A percentile compares a stretch with the other conserved stretches of the same genome.
Conservation (phyloP, 2,113 vertebrate genomes). For the Phaethornis superciliosus region DNA sequence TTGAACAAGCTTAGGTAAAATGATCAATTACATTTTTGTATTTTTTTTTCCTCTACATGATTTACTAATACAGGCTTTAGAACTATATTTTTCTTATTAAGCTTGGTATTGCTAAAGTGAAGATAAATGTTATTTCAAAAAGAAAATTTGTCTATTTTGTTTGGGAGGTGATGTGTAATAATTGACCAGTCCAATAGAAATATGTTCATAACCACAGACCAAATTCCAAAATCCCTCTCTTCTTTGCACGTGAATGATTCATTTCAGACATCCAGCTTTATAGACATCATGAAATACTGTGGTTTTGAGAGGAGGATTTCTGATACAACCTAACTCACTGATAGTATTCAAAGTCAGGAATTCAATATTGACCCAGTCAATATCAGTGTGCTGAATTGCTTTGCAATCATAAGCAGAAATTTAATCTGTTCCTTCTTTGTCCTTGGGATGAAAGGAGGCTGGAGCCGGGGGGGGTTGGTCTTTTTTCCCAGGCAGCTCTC, state of each 20-base stretch:
- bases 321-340: background rate
- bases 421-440: background rate
- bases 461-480: too few relatives aligned
- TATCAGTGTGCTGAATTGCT: background rate
- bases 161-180: background rate
- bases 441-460: too few relatives aligned
- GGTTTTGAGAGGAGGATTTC: background rate
- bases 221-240: background rate
- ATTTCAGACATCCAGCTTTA: background rate
- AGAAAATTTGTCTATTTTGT: background rate
- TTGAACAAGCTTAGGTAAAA: background rate
- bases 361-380: background rate
- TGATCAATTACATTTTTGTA: background rate
- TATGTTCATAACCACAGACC: background rate
- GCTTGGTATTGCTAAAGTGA: background rate
- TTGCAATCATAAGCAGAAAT: background rate
- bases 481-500: too few relatives aligned
- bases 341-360: background rate
- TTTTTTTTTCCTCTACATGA: background rate
- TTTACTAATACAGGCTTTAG: background rate
- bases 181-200: background rate
- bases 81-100: background rate
- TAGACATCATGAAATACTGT: accelerated
- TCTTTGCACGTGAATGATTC: background rate
- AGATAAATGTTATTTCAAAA: background rate